Evolutionary conservation across 2,888 invertebrate species (phyloP), one percentile per base, ranked within the genome.

Genomic region (Lapara coniferarum): DNA sequence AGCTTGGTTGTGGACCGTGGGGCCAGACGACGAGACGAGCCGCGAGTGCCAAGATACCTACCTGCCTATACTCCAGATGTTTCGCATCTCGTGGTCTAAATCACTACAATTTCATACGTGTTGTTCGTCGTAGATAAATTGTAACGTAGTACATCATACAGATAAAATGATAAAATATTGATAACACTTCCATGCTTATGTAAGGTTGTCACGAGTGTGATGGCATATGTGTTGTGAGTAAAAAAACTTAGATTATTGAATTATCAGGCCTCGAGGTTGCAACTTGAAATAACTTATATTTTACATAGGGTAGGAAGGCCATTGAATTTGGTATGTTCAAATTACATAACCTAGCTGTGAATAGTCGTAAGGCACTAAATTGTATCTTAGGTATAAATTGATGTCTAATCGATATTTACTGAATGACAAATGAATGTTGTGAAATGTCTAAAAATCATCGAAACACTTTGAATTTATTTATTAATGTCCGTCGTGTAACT

Each of bases 31-130:
- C 93, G 96, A 2, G 94, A 95, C 67, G 95, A 96, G 74, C 95
- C 96, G 46, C 94, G 96, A 2, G 96, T 96, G 68, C 96, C 96
- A 7, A 92, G 96, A 74, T 96, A 96, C 85, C 92, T 96, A 72
- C 96, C 96, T 1, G 97, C 96, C 5, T 97, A 97, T 82, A 97
- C 97, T 52, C 96, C 96, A 71, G 96, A 97, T 85, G 97, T 97
- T 0, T 97, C 97, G 19, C 97, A 97, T 89, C 94, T 97, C 74
- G 96, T 97, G 77, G 97, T 97, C 82, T 97, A 90, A 82, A 53
- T 70, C 44, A 44, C 6, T 55, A 19, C n/a, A 55, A 55, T 55
- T 12, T 55, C 5, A 30, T 46, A 49, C 51, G 37, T 16, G 52
- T 19, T 19, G 14, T 55, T 30, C 25, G 53, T 56, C 52, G 52